Evolutionary conservation across 2,797 vertebrate genomes (phyloP).

Genomic region (Dromococcyx pavoninus): DNA sequence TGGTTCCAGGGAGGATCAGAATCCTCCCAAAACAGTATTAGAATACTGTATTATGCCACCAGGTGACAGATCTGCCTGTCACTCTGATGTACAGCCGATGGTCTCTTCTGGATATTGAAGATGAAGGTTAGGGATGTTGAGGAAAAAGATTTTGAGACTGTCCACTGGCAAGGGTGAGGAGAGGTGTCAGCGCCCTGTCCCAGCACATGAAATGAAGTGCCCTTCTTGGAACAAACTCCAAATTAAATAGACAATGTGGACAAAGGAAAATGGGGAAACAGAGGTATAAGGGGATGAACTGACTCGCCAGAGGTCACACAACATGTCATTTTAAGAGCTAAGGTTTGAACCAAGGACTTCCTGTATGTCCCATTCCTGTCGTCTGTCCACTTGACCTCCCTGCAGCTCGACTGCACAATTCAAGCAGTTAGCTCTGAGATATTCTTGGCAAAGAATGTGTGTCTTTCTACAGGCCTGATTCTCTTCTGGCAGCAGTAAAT

Average conservation of each 20-base stretch:
- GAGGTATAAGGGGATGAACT: constrained; percentile 7
- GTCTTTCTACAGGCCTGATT: constrained; percentile 60
- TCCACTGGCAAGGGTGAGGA: neutral
- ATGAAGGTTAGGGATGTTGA: neutral
- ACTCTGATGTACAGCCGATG: neutral
- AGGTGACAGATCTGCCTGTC: neutral
- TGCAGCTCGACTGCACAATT: constrained; percentile 65
- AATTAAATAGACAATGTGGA: constrained; percentile 8
- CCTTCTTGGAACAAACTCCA: neutral
- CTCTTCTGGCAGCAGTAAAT: constrained; percentile 61
- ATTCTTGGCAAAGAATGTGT: constrained; percentile 58
- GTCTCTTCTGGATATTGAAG: neutral
- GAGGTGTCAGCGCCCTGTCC: neutral
- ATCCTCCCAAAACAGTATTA: neutral
- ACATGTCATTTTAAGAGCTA: neutral
- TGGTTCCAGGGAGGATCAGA: neutral
- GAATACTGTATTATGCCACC: accelerated
- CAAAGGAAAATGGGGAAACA: constrained; percentile 1
- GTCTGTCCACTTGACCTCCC: constrained; percentile 63
- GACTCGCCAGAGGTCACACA: constrained; percentile 3
- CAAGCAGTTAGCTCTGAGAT: constrained; percentile 66
- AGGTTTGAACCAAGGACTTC: constrained; percentile 37
- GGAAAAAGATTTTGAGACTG: neutral
- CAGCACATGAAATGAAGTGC: neutral
- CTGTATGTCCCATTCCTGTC: neutral